Percentiles rank a stretch among this genome's conserved stretches.
Evolutionary conservation across 2,888 invertebrate genomes (phyloP).

Genomic region (Eupithecia insigniata): DNA sequence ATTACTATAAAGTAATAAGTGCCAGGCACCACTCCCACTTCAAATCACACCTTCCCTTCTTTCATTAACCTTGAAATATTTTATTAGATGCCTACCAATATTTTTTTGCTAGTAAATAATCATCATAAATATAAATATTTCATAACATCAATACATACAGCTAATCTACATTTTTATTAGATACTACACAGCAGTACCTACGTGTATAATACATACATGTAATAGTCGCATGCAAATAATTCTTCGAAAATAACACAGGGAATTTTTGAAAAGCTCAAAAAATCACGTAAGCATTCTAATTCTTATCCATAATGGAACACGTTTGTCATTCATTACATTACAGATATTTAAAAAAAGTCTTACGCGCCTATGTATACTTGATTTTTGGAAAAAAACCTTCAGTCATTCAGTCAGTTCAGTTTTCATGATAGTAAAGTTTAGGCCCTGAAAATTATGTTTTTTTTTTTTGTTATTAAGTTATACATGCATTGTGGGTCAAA

Average conservation of each 20-base stretch:
- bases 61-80: neutral
- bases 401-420: too few species aligned
- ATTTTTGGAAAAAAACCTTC: neutral
- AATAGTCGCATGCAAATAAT: neutral
- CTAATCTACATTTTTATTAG: neutral
- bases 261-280: conserved; percentile 4
- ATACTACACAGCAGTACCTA: neutral
- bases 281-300: conserved; percentile 38
- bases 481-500: neutral
- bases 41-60: neutral
- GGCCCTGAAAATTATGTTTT: neutral
- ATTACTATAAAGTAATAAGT: too few species aligned
- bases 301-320: conserved; percentile 41
- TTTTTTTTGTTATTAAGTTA: too few species aligned
- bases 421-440: neutral
- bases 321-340: conserved; percentile 22
- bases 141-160: neutral
- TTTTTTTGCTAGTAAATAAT: neutral
- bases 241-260: neutral
- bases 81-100: neutral
- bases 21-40: neutral
- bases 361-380: neutral
- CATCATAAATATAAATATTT: neutral
- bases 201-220: too few species aligned
- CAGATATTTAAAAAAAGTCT: conserved; percentile 13